These are phyloP conservation scores for Phortica okadai DNA, from an alignment of 2,888 invertebrate genomes.

Conservation along the genomic window DNA sequence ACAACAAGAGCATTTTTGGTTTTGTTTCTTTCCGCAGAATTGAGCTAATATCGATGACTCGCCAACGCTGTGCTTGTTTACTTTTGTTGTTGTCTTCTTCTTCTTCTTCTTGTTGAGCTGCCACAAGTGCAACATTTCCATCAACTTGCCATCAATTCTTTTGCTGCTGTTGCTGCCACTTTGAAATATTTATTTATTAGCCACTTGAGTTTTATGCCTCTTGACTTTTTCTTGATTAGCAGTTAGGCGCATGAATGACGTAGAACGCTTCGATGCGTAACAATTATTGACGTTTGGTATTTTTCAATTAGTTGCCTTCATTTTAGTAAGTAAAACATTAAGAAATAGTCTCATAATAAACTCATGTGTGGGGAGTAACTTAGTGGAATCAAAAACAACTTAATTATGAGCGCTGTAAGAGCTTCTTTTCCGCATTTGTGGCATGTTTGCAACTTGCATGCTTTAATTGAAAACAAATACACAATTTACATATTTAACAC, in stretches of 20 bases:
- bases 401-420: background rate
- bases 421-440: background rate
- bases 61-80: constrained; percentile 29
- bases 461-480: constrained; percentile 1
- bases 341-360: too few species aligned
- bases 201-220: constrained; percentile 45
- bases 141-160: too few species aligned
- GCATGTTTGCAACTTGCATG: background rate
- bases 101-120: constrained; percentile 3
- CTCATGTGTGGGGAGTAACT: too few species aligned
- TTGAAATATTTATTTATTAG: constrained; percentile 59
- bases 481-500: constrained; percentile 20
- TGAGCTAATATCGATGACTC: constrained; percentile 71
- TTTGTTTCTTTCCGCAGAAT: constrained; percentile 57
- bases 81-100: constrained; percentile 42
- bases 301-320: constrained; percentile 62
- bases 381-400: too few species aligned
- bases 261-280: constrained; percentile 42
- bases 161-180: constrained; percentile 51
- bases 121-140: too few species aligned
- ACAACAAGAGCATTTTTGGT: background rate
- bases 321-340: background rate
- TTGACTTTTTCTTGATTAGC: constrained; percentile 64
- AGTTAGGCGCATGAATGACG: constrained; percentile 50
- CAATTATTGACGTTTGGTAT: constrained; percentile 43